Evolutionary conservation across 53 echinoderm and acorn worm genomes (phyloP).

Genomic region (Crossaster papposus): DNA sequence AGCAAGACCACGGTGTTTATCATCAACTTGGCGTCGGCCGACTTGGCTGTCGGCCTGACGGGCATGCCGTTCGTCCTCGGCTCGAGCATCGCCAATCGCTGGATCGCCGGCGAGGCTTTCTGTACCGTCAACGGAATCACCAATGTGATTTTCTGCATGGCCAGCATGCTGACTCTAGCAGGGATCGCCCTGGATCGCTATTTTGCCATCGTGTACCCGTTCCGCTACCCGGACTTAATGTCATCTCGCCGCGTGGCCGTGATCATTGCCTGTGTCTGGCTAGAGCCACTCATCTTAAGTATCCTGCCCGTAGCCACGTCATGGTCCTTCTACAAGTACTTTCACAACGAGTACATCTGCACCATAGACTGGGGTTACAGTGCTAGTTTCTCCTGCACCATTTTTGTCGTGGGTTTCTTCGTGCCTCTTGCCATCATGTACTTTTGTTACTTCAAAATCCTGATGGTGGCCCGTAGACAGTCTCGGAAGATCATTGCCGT

Average conservation of each 20-base stretch:
- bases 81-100: conserved; percentile 66
- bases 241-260: conserved; percentile 52
- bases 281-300: conserved; percentile 64
- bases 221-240: conserved; percentile 68
- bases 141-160: conserved; percentile 59
- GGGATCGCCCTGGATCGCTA: conserved; percentile 90
- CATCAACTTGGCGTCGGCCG: conserved; percentile 81
- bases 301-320: conserved; percentile 65
- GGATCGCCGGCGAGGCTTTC: conserved; percentile 65
- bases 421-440: conserved; percentile 73
- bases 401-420: conserved; percentile 59
- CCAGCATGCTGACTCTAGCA: conserved; percentile 81
- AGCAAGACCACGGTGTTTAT: conserved; percentile 81
- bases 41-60: conserved; percentile 64
- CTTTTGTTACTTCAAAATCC: conserved; percentile 75
- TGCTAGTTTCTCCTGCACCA: conserved; percentile 52
- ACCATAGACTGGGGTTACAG: conserved; percentile 76
- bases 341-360: conserved; percentile 75
- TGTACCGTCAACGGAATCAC: conserved; percentile 69
- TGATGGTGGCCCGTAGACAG: conserved; percentile 72
- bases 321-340: conserved; percentile 75
- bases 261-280: conserved; percentile 79
- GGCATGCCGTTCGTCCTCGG: conserved; percentile 71
- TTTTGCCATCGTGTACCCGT: conserved; percentile 75
- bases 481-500: conserved; percentile 55